These are phyloP conservation scores for Crocodylus rhombifer DNA, from an alignment of 2,797 vertebrate genomes.

Conservation along the genomic window DNA sequence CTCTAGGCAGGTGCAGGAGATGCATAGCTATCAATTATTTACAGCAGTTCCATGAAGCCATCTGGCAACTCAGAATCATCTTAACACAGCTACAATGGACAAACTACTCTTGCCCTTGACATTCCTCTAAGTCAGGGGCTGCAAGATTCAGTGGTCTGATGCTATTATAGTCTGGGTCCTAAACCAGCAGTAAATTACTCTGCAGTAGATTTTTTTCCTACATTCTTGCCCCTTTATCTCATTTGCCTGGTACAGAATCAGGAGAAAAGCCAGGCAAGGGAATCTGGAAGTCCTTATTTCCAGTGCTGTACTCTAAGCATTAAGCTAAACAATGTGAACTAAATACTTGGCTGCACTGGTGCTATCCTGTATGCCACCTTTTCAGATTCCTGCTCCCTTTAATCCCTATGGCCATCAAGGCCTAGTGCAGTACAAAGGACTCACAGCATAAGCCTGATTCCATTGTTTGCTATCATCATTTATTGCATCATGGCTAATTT, in stretches of 20 bases:
- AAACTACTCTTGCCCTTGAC: neutral
- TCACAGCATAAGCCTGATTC: neutral
- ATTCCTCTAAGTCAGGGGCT: neutral
- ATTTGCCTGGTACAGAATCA: neutral
- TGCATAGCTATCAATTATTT: neutral
- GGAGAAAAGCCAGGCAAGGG: neutral
- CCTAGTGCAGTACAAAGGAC: neutral
- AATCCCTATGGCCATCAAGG: neutral
- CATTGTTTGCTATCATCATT: neutral
- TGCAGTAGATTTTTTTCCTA: too few species aligned
- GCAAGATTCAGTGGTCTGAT: fast-evolving
- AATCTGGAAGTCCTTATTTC: fast-evolving
- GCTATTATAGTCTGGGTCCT: neutral
- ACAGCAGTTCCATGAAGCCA: fast-evolving
- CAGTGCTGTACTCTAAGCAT: neutral
- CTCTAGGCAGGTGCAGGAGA: neutral
- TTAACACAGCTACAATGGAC: fast-evolving
- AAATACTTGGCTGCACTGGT: neutral
- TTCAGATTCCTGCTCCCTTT: neutral
- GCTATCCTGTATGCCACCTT: neutral
- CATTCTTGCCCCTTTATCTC: fast-evolving
- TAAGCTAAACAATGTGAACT: neutral
- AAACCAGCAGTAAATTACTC: neutral
- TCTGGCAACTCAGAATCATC: neutral
- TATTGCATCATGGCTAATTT: neutral